Evolutionary conservation across 2,888 invertebrate genomes (phyloP).

Genomic region (Diogma glabrata): DNA sequence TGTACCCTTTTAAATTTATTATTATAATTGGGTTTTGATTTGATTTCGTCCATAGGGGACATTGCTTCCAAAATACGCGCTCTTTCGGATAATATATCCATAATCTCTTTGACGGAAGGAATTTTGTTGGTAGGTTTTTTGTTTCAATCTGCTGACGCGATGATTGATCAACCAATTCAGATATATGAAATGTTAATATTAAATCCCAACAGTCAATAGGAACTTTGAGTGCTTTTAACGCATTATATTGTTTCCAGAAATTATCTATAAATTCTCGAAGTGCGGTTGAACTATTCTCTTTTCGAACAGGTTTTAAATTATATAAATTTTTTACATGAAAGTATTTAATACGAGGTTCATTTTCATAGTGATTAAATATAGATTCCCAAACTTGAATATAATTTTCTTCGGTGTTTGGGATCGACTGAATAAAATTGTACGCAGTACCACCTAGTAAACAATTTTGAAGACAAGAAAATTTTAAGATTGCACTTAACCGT

Average conservation of each 20-base stretch:
- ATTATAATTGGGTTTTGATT: neutral
- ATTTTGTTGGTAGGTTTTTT: too few species aligned
- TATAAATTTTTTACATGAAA: neutral
- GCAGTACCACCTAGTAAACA: neutral
- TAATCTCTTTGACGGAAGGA: neutral
- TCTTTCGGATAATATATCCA: neutral
- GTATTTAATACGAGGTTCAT: neutral
- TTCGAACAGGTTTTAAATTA: neutral
- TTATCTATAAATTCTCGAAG: neutral
- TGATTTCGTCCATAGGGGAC: neutral
- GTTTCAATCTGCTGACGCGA: neutral
- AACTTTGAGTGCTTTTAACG: too few species aligned
- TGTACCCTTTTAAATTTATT: neutral
- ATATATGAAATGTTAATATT: neutral
- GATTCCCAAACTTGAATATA: neutral
- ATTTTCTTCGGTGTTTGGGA: neutral
- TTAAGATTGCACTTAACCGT: neutral
- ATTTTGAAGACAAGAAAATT: neutral
- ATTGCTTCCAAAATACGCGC: too few species aligned
- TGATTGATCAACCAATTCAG: neutral
- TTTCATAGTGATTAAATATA: neutral
- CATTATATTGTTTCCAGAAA: constrained; percentile 1
- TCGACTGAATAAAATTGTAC: neutral
- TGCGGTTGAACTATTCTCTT: neutral
- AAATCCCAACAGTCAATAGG: neutral